Conservation (phyloP, 1,140 invertebrate genomes). For the Macrostomum lignano region DNA sequence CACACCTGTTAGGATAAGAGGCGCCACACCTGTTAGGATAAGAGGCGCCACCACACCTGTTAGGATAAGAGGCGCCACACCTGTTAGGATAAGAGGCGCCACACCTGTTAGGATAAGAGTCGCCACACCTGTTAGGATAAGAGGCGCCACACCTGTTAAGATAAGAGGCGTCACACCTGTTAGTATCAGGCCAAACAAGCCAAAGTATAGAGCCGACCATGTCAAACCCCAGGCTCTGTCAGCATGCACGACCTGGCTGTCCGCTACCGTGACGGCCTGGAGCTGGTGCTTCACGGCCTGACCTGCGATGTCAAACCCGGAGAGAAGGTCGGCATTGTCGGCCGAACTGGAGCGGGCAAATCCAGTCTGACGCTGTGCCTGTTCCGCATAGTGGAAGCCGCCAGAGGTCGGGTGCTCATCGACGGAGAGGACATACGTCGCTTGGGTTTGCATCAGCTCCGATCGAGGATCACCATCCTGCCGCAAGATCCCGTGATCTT, state of each 20-base stretch:
- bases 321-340: constrained; percentile 33
- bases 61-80: too few relatives aligned
- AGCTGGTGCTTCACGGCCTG: constrained; percentile 16
- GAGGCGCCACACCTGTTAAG: too few relatives aligned
- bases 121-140: too few relatives aligned
- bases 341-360: constrained; percentile 34
- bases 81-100: too few relatives aligned
- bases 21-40: too few relatives aligned
- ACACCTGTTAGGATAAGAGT: too few relatives aligned
- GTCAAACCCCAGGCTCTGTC: constrained; percentile 10
- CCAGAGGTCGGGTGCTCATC: constrained; percentile 50
- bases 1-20: too few relatives aligned
- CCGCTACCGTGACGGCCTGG: constrained; percentile 17
- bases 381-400: constrained; percentile 33
- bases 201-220: too few relatives aligned
- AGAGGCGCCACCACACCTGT: too few relatives aligned
- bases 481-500: constrained; percentile 36
- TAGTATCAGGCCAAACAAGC: too few relatives aligned
- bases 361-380: constrained; percentile 31
- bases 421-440: constrained; percentile 57
- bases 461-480: constrained; percentile 58
- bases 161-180: too few relatives aligned
- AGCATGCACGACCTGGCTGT: constrained; percentile 12
- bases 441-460: constrained; percentile 58
- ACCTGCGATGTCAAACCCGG: constrained; percentile 13